These are phyloP conservation scores for Hoplostethus mediterraneus DNA, from an alignment of 2,797 vertebrate genomes.

Conservation along the genomic window DNA sequence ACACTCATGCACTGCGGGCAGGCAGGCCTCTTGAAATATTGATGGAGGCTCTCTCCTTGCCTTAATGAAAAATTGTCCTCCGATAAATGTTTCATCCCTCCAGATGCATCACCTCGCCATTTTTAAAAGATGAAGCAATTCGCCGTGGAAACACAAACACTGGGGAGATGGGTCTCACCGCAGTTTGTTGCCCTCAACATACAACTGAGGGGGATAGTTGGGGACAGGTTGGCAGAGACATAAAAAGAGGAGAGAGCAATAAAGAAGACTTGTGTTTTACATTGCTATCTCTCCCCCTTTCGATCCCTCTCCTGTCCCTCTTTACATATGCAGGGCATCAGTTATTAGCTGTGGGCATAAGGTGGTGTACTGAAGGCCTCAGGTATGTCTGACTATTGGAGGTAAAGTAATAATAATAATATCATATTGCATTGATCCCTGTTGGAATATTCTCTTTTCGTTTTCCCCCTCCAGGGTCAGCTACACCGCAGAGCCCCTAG, in stretches of 20 bases:
- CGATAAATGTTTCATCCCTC: constrained; percentile 89
- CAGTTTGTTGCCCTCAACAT: constrained; percentile 51
- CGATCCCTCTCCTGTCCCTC: not conserved
- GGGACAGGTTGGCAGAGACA: constrained; percentile 31
- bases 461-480: no score
- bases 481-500: no score
- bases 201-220: constrained; percentile 18
- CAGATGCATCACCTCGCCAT: constrained; percentile 81
- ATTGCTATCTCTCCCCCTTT: not conserved
- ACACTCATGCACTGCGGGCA: constrained; percentile 47
- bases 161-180: constrained; percentile 18
- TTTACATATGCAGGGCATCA: constrained; percentile 4
- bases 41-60: constrained; percentile 85
- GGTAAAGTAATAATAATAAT: no score
- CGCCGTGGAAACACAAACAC: constrained; percentile 68
- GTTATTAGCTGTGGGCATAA: not conserved
- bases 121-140: constrained; percentile 79
- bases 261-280: not conserved
- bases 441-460: no score
- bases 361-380: no score
- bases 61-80: constrained; percentile 84
- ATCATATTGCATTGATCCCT: no score
- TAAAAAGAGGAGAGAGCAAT: not conserved
- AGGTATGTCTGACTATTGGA: no score
- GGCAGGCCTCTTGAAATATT: constrained; percentile 88